Evolutionary conservation across 2,113 vertebrate genomes (phyloP), one percentile per base, ranked within the genome.

Genomic region (Gopherus flavomarginatus): DNA sequence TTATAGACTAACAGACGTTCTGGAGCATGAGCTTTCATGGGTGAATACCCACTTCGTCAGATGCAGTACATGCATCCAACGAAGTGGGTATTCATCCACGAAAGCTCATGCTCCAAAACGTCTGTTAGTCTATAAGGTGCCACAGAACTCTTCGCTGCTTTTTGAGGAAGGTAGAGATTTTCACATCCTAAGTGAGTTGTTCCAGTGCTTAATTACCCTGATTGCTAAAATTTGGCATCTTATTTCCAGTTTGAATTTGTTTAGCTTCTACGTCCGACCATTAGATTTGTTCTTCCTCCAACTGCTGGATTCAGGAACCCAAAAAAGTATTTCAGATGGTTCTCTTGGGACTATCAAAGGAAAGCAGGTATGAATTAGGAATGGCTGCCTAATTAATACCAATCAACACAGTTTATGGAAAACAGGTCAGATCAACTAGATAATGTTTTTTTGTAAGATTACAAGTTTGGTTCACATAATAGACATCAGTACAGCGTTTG

Each of bases 161-260:
- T 11, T 11, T 19, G 90, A 50, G 21, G 57, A 31, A 29, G n/a
- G 42, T 2, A 6, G 0, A 14, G 0, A 1, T 53, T 53, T 72
- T 72, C 65, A 38, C 65, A 72, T 6, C 83, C 24, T 47, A 78
- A 12, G 75, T 2, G 57, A 47, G 72, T 5, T 17, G 10, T 47
- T 69, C 50, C 78, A 11, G 3, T 4, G 19, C 29, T 29, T 26
- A 38, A 1, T 38, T 78, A 50, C 42, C 86, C 13, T 14, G 57
- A 3, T 53, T 29, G 9, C 47, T 22, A 72, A 80, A 83, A 57
- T 42, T 27, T 78, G 22, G 6, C 49, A 8, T 3, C 5, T 78
- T 17, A 50, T 17, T 65, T 27, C 53, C 5, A 2, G 21, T 49
- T 9, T 27, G 31, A 19, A 2, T 57, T 27, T 59, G 13, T 35